Evolutionary conservation across 2,113 vertebrate species (phyloP).

Genomic region (Anser cygnoides): DNA sequence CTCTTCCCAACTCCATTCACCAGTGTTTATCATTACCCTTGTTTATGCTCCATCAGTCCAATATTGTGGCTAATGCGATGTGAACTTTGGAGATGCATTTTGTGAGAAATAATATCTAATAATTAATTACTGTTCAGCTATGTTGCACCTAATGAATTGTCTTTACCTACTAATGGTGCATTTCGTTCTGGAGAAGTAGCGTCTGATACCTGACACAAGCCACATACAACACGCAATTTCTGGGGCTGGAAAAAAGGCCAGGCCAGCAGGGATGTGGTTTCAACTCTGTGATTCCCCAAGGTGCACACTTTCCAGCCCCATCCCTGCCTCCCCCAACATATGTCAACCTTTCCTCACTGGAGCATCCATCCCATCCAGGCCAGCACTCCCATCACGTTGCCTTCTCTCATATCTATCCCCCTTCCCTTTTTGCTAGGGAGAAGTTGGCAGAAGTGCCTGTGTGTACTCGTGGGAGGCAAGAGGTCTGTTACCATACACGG

Average conservation of each 20-base stretch:
- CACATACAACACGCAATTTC: not conserved
- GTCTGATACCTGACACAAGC: slow-evolving; percentile 1
- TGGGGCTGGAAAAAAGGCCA: slow-evolving; percentile 7
- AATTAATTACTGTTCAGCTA: slow-evolving; percentile 60
- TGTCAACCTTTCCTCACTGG: not conserved
- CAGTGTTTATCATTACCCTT: slow-evolving; percentile 37
- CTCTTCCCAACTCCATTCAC: slow-evolving; percentile 1
- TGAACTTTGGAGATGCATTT: slow-evolving; percentile 22
- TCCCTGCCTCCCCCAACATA: not conserved
- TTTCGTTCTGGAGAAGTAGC: slow-evolving; percentile 15
- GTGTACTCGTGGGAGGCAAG: not conserved
- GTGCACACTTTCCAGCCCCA: not conserved
- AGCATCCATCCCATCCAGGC: not conserved
- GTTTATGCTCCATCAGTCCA: slow-evolving; percentile 54
- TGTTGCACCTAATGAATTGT: slow-evolving; percentile 25
- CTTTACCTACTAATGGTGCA: slow-evolving; percentile 29
- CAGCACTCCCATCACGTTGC: not conserved
- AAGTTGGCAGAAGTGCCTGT: not conserved
- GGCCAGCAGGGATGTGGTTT: not conserved
- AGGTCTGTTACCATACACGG: not conserved
- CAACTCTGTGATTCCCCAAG: not conserved
- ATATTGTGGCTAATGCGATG: slow-evolving; percentile 37
- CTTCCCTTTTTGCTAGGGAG: not conserved
- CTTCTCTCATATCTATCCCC: not conserved
- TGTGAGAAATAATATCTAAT: slow-evolving; percentile 41